A percentile compares a stretch with the other conserved stretches of the same genome.
phyloP scores from a whole-genome alignment of 2,888 invertebrate genomes.

The Calliopum simillimum region DNA sequence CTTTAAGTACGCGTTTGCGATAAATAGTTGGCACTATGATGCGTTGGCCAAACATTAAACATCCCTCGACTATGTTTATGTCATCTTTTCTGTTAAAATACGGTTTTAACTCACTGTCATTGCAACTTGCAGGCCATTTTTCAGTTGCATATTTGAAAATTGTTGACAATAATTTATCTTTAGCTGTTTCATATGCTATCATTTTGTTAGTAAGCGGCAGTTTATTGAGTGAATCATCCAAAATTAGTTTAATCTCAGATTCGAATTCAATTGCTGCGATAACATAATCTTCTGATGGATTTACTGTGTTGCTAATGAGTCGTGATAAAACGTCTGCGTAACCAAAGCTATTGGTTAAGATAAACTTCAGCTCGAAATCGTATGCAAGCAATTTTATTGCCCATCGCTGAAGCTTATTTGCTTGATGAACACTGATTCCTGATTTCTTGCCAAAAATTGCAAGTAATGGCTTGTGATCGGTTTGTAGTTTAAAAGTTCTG shows the following conservation, averaged over 20 bases:
- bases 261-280: conserved; percentile 36
- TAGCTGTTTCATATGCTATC: conserved; percentile 35
- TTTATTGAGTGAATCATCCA: conserved; percentile 17
- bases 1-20: conserved; percentile 44
- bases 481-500: conserved; percentile 40
- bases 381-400: conserved; percentile 46
- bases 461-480: conserved; percentile 43
- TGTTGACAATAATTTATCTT: conserved; percentile 26
- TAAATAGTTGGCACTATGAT: conserved; percentile 40
- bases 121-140: conserved; percentile 31
- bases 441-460: conserved; percentile 43
- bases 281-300: conserved; percentile 32
- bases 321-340: conserved; percentile 43
- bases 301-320: conserved; percentile 30
- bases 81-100: conserved; percentile 41
- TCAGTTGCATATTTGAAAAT: conserved; percentile 36
- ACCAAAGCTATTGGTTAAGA: conserved; percentile 46
- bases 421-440: conserved; percentile 44
- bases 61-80: conserved; percentile 39
- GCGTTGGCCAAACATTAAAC: conserved; percentile 40
- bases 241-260: conserved; percentile 30
- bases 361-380: conserved; percentile 48
- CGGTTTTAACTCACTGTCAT: conserved; percentile 23
- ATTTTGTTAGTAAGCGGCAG: conserved; percentile 39
- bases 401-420: conserved; percentile 44